Evolutionary conservation across 2,797 vertebrate species (phyloP), one percentile per base, ranked within the genome.

Genomic region (Smutsia temminckii): DNA sequence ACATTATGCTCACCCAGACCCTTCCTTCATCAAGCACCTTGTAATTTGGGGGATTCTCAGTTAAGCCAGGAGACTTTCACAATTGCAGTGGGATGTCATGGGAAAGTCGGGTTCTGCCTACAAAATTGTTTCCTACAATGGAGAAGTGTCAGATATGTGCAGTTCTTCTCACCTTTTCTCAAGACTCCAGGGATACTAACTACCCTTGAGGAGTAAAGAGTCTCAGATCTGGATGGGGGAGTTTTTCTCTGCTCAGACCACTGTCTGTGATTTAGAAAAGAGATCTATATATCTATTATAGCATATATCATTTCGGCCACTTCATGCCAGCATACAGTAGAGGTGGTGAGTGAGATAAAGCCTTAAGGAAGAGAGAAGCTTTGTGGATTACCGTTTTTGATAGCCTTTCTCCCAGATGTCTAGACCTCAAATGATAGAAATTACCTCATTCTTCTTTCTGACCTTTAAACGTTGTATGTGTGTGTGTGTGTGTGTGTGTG

Each of bases 1-100:
- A 96, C 98, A 97, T 88, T 98, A 93, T 96, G 81, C 81, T 97
- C 85, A 97, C 97, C 97, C 95, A 95, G 71, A 68, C 29, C 8
- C 88, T 93, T 96, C 94, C 87, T 83, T 96, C 94, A 91, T 85
- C 68, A n/a, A 85, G 77, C 88, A 92, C 79, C 94, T 96, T 74
- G 93, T 94, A 98, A 96, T 96, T 53, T 84, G 85, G 96, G 95
- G 91, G 79, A 74, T 32, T 93, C 93, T 96, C 85, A 93, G 81
- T 93, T 88, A 59, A 74, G 77, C 85, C 78, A 74, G 79, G 64
- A 77, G 57, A 96, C 85, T 81, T 95, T 95, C 85, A 25, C 74
- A 86, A 1, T 0, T 40, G 87, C 55, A 87, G 25, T 0, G 14
- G 71, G 69, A 37, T 68, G 90, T 94, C 96, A 68, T n/a, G 89